Base-by-base conservation (phyloP, 2,113 vertebrate genomes). In the Corythaeola cristata region DNA sequence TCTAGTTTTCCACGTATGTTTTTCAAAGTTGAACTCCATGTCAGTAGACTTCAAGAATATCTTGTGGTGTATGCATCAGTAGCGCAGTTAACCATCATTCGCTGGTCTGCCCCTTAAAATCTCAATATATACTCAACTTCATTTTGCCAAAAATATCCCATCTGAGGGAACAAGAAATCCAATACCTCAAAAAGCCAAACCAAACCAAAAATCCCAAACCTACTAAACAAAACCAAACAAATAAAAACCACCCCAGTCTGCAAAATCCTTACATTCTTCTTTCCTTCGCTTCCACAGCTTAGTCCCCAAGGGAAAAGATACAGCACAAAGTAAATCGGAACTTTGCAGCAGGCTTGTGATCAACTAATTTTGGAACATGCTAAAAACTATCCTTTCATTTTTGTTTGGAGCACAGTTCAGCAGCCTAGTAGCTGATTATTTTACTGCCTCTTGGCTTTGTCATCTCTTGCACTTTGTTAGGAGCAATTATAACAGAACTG, bases 101-200 rank as follows among this genome's bases (percentile, higher is more conserved):
- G 33, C 22, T 35, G 58, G 24, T 49, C 23, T 53, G 76, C 58
- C 26, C 24, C 5, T 56, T 35, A 26, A 11, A 52, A 41, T 28
- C 10, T 69, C 37, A 17, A 27, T 32, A 35, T 12, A 71, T 8
- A 6, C 5, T 20, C 0, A 0, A 33, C 12, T 76, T 22, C 3
- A 2, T 64, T 62, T 59, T 47, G 66, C 44, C 22, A 49, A 60
- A 66, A 55, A 18, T 32, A 75, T 39, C 62, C 12, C 32, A 45
- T 15, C 32, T 39, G 44, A 58, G 33, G 49, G 56, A 55, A 60
- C 7, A 77, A 15, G 32, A 59, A 49, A 12, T 45, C 35, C 19
- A 39, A 9, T 28, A 28, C 15, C 35, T 58, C 27, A 74, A 74
- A 20, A 27, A 91, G 41, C 41, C 41, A 44, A n/a, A 49, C 1